A percentile compares a stretch with the other conserved stretches of the same genome.
Conservation (phyloP, 2,888 invertebrate species). For the Plebejus argus region DNA sequence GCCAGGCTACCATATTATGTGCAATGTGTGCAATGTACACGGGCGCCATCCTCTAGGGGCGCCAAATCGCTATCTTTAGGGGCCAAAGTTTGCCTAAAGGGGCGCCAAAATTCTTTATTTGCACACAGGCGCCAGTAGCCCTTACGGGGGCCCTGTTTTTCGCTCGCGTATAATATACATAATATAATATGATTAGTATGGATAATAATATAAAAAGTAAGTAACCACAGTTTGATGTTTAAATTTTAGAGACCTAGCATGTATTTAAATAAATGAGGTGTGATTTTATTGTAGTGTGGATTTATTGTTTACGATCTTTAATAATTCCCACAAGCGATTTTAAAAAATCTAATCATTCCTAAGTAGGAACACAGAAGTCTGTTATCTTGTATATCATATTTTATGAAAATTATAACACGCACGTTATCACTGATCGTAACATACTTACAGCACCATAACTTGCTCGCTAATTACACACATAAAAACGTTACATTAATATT, state of each 20-base stretch:
- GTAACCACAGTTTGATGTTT: neutral
- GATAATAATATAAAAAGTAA: neutral
- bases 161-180: no score
- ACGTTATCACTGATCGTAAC: slow-evolving; percentile 12
- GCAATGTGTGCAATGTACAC: no score
- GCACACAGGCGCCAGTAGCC: no score
- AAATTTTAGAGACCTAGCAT: neutral
- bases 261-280: neutral
- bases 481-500: slow-evolving; percentile 19
- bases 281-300: neutral
- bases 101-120: no score
- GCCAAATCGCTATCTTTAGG: no score
- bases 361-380: no score
- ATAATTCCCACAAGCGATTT: neutral
- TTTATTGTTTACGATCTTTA: no score
- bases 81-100: no score
- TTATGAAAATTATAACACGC: slow-evolving; percentile 7
- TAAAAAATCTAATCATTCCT: neutral
- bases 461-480: slow-evolving; percentile 2
- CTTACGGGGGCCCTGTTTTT: no score
- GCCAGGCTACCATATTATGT: no score
- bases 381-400: slow-evolving; percentile 6
- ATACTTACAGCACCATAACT: slow-evolving; percentile 9
- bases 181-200: no score
- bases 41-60: no score